Evolutionary conservation across 2,888 invertebrate genomes (phyloP).

Genomic region (Aelia acuminata): DNA sequence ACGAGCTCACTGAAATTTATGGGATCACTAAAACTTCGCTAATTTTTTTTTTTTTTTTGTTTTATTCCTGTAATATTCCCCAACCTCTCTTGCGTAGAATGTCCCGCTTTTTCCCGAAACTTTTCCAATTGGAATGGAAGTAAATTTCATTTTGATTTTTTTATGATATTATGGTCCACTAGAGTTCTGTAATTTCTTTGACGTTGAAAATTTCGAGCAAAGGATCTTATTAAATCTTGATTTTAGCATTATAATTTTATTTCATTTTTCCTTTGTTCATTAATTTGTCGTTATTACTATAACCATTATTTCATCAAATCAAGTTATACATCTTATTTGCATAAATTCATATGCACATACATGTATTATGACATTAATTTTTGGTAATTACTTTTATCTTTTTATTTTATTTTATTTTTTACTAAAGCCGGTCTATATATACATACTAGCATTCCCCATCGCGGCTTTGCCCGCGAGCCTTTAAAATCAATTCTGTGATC

Average conservation of each 20-base stretch:
- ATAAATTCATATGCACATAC: no score
- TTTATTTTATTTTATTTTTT: no score
- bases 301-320: no score
- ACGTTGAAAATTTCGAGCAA: neutral
- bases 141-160: slow-evolving; percentile 9
- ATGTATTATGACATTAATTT: no score
- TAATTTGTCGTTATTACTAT: no score
- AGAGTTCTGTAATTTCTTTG: neutral
- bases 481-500: no score
- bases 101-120: neutral
- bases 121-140: neutral
- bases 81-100: neutral
- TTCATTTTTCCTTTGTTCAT: no score
- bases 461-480: no score
- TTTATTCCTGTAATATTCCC: neutral
- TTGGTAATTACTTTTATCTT: no score
- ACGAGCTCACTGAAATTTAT: neutral
- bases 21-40: neutral
- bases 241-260: neutral
- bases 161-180: neutral
- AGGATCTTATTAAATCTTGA: neutral
- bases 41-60: neutral
- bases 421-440: no score
- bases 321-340: no score
- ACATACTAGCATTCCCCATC: no score